Base-by-base conservation (phyloP, 2,888 invertebrate genomes). In the Hypselothyrea guttata region DNA sequence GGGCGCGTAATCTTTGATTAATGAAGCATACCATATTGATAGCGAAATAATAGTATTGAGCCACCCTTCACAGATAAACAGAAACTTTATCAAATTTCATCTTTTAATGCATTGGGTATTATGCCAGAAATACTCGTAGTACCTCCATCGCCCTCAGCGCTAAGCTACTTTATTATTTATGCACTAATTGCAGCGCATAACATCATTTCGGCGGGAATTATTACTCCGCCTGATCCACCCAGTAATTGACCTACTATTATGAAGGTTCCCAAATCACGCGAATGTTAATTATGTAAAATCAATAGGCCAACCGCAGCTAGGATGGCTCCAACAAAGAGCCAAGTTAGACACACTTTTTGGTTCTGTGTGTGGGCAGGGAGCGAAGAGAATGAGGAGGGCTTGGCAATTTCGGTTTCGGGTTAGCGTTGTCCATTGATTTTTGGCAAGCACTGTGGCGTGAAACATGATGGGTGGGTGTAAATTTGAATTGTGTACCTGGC, bases 241-340 rank as follows among this genome's bases (percentile, higher is more conserved):
- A n/a, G 16, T 53, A 31, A 44, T 60, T 65, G 52, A 55, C 55
- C 66, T 61, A 77, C 66, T 61, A 77, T 57, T 76, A 61, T 27
- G 35, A 47, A 40, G 40, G 34, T 33, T 47, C 22, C 52, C 42
- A 51, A 66, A 57, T 60, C 57, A 61, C 51, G 62, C 58, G 60
- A 52, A 49, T 59, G 60, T 75, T 67, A 72, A 75, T 83, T 75
- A 76, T 65, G 71, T 63, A 75, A 79, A 79, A 78, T 83, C 81
- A 72, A 77, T 77, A 79, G 48, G 46, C 11, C 42, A 40, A 31
- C 33, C 31, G 16, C 48, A 7, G n/a, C 18, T 27, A 46, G 22
- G 4, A 35, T 27, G 40, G 27, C 40, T 11, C 40, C 18, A 45
- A 56, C n/a, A 34, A 58, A 34, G 41, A 28, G 37, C n/a, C 46